Evolutionary conservation across 2,888 invertebrate species (phyloP), one percentile per base, ranked within the genome.

Genomic region (Thelaira solivaga): DNA sequence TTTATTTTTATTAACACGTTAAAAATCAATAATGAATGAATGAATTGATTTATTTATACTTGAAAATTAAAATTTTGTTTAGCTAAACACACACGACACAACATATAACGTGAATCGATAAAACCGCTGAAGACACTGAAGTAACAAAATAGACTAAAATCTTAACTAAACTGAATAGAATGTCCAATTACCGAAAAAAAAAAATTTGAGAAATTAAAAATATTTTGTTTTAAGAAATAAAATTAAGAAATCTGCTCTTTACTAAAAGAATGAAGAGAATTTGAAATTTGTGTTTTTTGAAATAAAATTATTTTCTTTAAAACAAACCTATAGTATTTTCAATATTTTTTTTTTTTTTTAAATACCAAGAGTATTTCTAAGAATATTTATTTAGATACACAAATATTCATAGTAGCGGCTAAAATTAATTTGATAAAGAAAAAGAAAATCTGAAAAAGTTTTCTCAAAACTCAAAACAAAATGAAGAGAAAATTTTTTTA

Each of bases 51-150:
- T 51, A 26, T 34, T 55, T 53, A 13, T 22, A n/a, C n/a, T n/a
- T 31, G 10, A 45, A 36, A 39, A 34, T n/a, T 5, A 0, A 13
- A 49, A 69, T 16, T 20, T 59, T 55, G 24, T 18, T 10, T 36
- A 13, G 13, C 13, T 10, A 36, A n/a, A 26, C 45, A 10, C 22
- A 31, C 20, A 45, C 55, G 39, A 45, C 45, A 53, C 68, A 64
- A 73, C 73, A n/a, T n/a, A n/a, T n/a, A n/a, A n/a, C n/a, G n/a
- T n/a, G n/a, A n/a, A n/a, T n/a, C n/a, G n/a, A n/a, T n/a, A 51
- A 72, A 65, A 74, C 74, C 61, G 65, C 47, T n/a, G n/a, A n/a
- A 53, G 69, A 55, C 26, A 53, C 45, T 69, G 67, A 71, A 71
- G 65, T 61, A 71, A 74, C 29, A 49, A 51, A 45, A 45, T 64